Percentiles rank a stretch among this genome's conserved stretches.
Conservation (phyloP, 2,113 vertebrate genomes). For the Aix galericulata region DNA sequence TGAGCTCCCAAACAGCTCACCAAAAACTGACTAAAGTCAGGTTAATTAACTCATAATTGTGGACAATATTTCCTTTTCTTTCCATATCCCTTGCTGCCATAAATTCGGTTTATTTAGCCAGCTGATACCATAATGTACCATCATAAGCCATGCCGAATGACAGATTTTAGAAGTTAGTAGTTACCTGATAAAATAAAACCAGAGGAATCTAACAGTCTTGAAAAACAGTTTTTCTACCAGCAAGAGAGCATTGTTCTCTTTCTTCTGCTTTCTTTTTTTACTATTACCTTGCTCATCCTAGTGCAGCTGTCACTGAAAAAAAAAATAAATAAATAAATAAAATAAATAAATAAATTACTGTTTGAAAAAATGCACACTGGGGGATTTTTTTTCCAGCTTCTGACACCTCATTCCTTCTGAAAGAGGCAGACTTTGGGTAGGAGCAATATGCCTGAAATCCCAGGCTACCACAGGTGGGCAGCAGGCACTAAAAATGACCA, state of each 20-base stretch:
- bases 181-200: neutral
- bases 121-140: neutral
- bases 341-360: neutral
- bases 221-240: neutral
- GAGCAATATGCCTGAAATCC: neutral
- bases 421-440: neutral
- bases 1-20: neutral
- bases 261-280: neutral
- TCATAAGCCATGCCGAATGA: neutral
- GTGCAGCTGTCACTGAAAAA: neutral
- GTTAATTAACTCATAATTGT: neutral
- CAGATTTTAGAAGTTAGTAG: neutral
- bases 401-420: neutral
- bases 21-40: neutral
- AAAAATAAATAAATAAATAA: rapidly evolving
- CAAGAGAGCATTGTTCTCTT: neutral
- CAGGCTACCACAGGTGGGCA: neutral
- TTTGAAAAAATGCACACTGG: neutral
- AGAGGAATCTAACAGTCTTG: neutral
- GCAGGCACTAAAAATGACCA: neutral
- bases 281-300: neutral
- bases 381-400: neutral
- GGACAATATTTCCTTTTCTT: neutral
- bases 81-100: neutral
- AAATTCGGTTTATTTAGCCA: neutral